Percentiles rank a stretch among this genome's conserved stretches.
Evolutionary conservation across 2,113 vertebrate species (phyloP).

Genomic region (Sinocyclocheilus maitianheensis): DNA sequence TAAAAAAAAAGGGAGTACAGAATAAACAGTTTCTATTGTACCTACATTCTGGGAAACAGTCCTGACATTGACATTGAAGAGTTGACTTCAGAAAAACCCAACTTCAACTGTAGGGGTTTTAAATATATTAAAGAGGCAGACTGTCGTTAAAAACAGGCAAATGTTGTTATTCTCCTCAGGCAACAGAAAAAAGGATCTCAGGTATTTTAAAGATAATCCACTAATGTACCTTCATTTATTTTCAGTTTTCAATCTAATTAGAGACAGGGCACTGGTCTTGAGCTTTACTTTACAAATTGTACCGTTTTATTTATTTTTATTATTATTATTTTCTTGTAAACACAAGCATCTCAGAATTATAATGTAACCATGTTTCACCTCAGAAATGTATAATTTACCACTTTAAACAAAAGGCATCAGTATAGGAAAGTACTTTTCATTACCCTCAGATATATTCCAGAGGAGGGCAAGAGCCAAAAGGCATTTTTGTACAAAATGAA

Average conservation of each 20-base stretch:
- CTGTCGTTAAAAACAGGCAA: background rate
- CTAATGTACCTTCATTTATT: background rate
- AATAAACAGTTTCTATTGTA: background rate
- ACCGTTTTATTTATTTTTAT: background rate
- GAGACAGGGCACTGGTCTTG: background rate
- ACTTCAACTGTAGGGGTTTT: background rate
- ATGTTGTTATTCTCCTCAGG: background rate
- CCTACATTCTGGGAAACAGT: background rate
- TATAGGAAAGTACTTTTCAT: background rate
- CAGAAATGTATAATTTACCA: background rate
- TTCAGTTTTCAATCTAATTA: background rate
- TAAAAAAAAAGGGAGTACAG: background rate
- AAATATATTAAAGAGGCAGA: background rate
- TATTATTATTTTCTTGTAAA: background rate
- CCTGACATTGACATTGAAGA: background rate
- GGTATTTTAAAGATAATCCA: background rate
- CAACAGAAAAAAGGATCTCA: background rate
- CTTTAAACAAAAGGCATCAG: background rate
- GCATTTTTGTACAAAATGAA: conserved; percentile 40
- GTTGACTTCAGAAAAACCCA: background rate
- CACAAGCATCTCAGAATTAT: background rate
- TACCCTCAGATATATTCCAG: background rate
- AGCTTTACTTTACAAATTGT: background rate
- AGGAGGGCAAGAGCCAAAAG: conserved; percentile 30
- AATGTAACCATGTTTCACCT: background rate